Evolutionary conservation across 1,140 invertebrate genomes (phyloP).

Genomic region (Stegodyphus mimosarum): DNA sequence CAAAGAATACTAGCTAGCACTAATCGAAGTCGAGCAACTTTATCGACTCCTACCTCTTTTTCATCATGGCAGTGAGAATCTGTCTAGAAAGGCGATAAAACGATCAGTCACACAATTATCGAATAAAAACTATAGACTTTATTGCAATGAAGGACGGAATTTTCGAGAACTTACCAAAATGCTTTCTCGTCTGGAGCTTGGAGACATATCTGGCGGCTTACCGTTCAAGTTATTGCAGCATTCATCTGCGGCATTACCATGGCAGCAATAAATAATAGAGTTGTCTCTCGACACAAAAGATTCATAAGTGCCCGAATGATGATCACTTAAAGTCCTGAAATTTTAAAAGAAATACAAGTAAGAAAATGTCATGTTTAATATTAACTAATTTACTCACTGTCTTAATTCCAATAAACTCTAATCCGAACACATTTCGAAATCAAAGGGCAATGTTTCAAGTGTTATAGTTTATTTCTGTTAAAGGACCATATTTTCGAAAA

Average conservation of each 20-base stretch:
- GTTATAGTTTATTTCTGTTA: too few relatives aligned
- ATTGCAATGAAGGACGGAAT: neutral
- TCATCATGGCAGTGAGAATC: constrained; percentile 59
- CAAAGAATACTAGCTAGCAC: constrained; percentile 89
- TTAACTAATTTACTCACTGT: too few relatives aligned
- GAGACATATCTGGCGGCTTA: neutral
- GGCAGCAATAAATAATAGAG: constrained; percentile 59
- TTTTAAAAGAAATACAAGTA: too few relatives aligned
- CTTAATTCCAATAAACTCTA: too few relatives aligned
- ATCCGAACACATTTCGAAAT: too few relatives aligned
- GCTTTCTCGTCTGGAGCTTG: constrained; percentile 4
- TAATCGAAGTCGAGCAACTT: constrained; percentile 68
- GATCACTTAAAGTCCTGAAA: constrained; percentile 33
- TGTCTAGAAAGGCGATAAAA: neutral
- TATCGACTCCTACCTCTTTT: constrained; percentile 55
- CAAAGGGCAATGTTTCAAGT: too few relatives aligned
- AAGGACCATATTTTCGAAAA: too few relatives aligned
- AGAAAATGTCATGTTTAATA: too few relatives aligned
- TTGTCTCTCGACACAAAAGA: constrained; percentile 45
- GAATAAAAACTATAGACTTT: neutral
- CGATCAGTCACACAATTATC: neutral
- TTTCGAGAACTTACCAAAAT: constrained; percentile 32
- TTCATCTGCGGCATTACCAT: constrained; percentile 50
- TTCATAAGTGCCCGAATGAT: constrained; percentile 39
- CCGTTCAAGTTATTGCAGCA: constrained; percentile 44